Conservation (phyloP, 2,113 vertebrate genomes). For the Oncorhynchus gorbuscha region DNA sequence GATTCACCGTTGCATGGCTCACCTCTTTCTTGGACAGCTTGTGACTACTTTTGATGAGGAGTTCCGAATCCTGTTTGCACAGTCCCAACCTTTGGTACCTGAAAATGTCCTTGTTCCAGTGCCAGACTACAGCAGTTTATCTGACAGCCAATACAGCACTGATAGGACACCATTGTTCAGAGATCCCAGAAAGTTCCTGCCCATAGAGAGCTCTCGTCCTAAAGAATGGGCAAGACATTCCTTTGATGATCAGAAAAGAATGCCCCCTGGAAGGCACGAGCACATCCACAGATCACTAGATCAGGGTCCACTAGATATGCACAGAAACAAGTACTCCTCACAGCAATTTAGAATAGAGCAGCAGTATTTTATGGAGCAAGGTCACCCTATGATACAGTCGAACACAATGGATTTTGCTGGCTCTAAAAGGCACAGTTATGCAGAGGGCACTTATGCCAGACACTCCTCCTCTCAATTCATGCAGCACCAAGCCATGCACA, state of each 20-base stretch:
- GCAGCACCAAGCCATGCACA: constrained; percentile 77
- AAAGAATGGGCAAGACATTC: constrained; percentile 73
- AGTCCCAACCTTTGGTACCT: constrained; percentile 84
- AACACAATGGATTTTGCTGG: constrained; percentile 78
- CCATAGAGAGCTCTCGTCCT: constrained; percentile 64
- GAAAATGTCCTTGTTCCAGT: constrained; percentile 71
- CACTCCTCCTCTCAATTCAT: constrained; percentile 75
- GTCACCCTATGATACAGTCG: constrained; percentile 63
- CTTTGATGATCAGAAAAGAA: constrained; percentile 76
- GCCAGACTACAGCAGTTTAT: constrained; percentile 61
- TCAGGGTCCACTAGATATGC: constrained; percentile 59
- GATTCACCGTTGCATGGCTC: constrained; percentile 92
- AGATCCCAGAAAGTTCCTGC: constrained; percentile 71
- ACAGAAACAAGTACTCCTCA: constrained; percentile 43
- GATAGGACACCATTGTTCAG: constrained; percentile 51
- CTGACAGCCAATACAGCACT: constrained; percentile 46
- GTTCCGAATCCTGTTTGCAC: constrained; percentile 92
- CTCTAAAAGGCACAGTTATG: constrained; percentile 83
- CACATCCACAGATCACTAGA: constrained; percentile 60
- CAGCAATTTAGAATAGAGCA: constrained; percentile 62
- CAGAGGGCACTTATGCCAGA: constrained; percentile 77
- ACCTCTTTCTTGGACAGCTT: constrained; percentile 93
- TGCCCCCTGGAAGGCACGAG: constrained; percentile 77
- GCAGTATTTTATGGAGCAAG: constrained; percentile 52
- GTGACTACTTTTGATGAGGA: constrained; percentile 95